Evolutionary conservation across 2,113 vertebrate genomes (phyloP).

Genomic region (Bos taurus): ARS-UCD2.0 NC_037334.1:95817501-95818000

Average conservation of each 20-base stretch:
- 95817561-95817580: not conserved
- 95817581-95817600: not conserved
- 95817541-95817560: not conserved
- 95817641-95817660: not conserved
- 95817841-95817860: rapidly evolving
- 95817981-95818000: too few species aligned
- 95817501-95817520: not conserved
- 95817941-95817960: too few species aligned
- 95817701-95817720: not conserved
- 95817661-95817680: not conserved
- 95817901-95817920: too few species aligned
- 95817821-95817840: too few species aligned
- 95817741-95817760: not conserved
- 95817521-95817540: not conserved
- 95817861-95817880: rapidly evolving
- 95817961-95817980: too few species aligned
- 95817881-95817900: too few species aligned
- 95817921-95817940: too few species aligned
- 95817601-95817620: not conserved
- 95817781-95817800: too few species aligned
- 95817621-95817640: not conserved
- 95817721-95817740: not conserved
- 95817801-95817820: rapidly evolving
- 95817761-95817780: too few species aligned
- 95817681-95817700: not conserved